Evolutionary conservation across 2,797 vertebrate genomes (phyloP).

Genomic region (Orientallactaga sibirica): DNA sequence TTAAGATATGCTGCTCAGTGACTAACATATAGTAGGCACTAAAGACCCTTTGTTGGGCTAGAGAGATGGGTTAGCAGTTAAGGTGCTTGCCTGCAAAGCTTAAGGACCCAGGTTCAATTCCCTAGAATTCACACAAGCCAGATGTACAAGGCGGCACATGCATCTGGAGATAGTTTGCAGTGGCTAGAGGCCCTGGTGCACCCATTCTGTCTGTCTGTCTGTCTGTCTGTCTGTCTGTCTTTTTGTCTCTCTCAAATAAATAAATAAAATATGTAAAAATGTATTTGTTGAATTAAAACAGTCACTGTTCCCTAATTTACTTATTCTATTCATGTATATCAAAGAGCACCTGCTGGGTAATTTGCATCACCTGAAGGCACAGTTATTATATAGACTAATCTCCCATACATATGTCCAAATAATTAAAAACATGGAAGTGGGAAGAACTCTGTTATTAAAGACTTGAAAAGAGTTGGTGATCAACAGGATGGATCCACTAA

Average conservation of each 20-base stretch:
- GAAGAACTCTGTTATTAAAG: background rate
- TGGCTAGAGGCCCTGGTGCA: too few relatives aligned
- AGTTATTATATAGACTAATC: constrained; percentile 7
- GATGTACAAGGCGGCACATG: too few relatives aligned
- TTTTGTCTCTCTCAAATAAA: too few relatives aligned
- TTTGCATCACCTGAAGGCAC: constrained; percentile 7
- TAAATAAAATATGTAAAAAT: background rate
- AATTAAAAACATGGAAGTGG: background rate
- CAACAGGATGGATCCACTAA: background rate
- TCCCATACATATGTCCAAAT: background rate
- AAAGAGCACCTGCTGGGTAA: constrained; percentile 26
- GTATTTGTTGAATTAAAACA: constrained; percentile 31
- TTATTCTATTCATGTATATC: constrained; percentile 28
- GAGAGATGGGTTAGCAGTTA: too few relatives aligned
- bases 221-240: too few relatives aligned
- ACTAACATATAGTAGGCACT: constrained; percentile 2
- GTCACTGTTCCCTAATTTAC: background rate
- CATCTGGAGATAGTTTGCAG: too few relatives aligned
- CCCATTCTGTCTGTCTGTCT: too few relatives aligned
- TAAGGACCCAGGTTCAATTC: too few relatives aligned
- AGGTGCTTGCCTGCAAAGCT: too few relatives aligned
- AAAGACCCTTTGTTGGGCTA: too few relatives aligned
- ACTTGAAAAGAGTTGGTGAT: background rate
- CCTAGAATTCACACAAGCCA: too few relatives aligned
- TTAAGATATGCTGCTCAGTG: background rate